Conservation (phyloP, 2,888 invertebrate genomes). For the Steinernema scapterisci region DNA sequence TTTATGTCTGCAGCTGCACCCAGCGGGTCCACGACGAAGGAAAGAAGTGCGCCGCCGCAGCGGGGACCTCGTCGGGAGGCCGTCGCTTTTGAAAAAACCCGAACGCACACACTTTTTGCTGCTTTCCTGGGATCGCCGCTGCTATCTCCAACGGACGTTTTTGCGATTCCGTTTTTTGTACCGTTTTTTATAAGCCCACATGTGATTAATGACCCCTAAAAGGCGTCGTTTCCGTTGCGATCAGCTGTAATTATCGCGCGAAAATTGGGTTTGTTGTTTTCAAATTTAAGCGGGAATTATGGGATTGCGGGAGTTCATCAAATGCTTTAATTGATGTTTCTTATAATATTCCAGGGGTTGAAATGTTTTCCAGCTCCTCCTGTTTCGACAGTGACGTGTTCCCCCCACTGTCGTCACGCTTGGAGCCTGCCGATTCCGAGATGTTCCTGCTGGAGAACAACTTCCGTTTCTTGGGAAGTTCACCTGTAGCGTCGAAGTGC, state of each 20-base stretch:
- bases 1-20: constrained; percentile 6
- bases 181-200: neutral
- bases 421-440: neutral
- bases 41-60: neutral
- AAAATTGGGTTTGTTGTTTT: neutral
- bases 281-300: neutral
- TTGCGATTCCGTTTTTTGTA: constrained; percentile 29
- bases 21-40: neutral
- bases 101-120: constrained; percentile 13
- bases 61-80: neutral
- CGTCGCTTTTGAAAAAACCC: neutral
- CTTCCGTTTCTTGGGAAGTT: constrained; percentile 1
- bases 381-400: constrained; percentile 15
- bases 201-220: constrained; percentile 10
- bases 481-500: neutral
- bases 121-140: neutral
- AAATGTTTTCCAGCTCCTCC: constrained; percentile 26
- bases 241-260: constrained; percentile 14
- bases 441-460: neutral
- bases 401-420: neutral
- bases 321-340: neutral
- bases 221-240: neutral
- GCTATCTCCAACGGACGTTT: constrained; percentile 16
- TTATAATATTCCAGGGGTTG: constrained; percentile 1
- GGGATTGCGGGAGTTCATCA: neutral